Percentiles rank a stretch among this genome's conserved stretches.
Conservation (phyloP, 2,797 vertebrate genomes). For the Hippoglossus hippoglossus region DNA sequence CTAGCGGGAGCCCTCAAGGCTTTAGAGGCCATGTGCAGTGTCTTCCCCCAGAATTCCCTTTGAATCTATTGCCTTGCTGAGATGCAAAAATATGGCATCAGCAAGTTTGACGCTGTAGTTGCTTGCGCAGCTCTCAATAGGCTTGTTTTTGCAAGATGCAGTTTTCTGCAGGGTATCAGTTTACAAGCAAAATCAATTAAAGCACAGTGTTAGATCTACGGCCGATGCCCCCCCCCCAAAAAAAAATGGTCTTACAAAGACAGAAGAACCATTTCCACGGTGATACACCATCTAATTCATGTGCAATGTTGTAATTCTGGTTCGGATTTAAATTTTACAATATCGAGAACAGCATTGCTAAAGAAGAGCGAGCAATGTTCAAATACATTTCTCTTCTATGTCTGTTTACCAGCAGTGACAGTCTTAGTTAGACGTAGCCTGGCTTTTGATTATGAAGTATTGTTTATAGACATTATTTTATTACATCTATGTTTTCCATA, state of each 20-base stretch:
- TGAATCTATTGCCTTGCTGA: conserved; percentile 32
- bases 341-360: not conserved
- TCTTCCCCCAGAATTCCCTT: conserved; percentile 20
- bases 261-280: not conserved
- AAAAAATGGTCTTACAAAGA: not conserved
- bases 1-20: conserved; percentile 8
- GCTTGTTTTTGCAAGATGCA: conserved; percentile 50
- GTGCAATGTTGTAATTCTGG: conserved; percentile 7
- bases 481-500: not conserved
- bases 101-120: conserved; percentile 32
- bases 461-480: no score
- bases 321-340: not conserved
- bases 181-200: conserved; percentile 47
- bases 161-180: conserved; percentile 31
- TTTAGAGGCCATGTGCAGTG: conserved; percentile 11
- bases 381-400: not conserved
- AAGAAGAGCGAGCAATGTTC: not conserved
- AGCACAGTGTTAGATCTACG: conserved; percentile 28
- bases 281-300: not conserved
- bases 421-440: no score
- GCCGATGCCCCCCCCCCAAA: not conserved
- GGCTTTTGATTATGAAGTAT: no score
- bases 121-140: conserved; percentile 53
- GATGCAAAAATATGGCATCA: conserved; percentile 39
- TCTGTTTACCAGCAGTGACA: not conserved